Evolutionary conservation across 2,797 vertebrate genomes (phyloP).

Genomic region (Antrozous pallidus): DNA sequence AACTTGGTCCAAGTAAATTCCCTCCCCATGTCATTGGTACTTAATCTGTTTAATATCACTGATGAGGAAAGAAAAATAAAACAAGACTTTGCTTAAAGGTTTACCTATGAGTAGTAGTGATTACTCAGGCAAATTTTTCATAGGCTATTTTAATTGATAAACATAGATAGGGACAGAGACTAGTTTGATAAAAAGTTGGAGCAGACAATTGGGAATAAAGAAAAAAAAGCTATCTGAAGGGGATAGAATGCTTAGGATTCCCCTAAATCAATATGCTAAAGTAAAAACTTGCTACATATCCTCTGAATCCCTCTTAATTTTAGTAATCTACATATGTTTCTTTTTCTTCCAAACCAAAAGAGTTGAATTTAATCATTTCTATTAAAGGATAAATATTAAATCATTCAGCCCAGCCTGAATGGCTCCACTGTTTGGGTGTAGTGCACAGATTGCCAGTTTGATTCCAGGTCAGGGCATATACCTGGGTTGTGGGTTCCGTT

Average conservation of each 20-base stretch:
- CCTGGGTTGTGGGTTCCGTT: too few relatives aligned
- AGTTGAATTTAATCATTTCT: background rate
- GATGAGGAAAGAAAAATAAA: background rate
- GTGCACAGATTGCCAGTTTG: too few relatives aligned
- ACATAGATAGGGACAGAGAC: background rate
- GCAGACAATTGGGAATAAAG: background rate
- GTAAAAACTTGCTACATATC: background rate
- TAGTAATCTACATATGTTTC: background rate
- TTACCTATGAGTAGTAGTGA: background rate
- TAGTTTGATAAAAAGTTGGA: background rate
- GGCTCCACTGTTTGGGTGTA: too few relatives aligned
- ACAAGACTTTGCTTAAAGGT: background rate
- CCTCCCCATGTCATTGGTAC: background rate
- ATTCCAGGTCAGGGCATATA: too few relatives aligned
- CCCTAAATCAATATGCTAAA: background rate
- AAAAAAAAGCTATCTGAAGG: background rate
- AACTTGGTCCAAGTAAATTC: background rate
- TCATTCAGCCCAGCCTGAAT: background rate
- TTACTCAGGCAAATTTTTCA: background rate
- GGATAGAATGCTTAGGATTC: background rate
- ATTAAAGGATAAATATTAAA: background rate
- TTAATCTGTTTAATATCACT: background rate
- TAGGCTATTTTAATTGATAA: background rate
- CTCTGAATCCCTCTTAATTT: background rate
- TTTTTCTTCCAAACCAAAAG: background rate